Evolutionary conservation across 2,113 vertebrate species (phyloP).

Genomic region (Indicator indicator): DNA sequence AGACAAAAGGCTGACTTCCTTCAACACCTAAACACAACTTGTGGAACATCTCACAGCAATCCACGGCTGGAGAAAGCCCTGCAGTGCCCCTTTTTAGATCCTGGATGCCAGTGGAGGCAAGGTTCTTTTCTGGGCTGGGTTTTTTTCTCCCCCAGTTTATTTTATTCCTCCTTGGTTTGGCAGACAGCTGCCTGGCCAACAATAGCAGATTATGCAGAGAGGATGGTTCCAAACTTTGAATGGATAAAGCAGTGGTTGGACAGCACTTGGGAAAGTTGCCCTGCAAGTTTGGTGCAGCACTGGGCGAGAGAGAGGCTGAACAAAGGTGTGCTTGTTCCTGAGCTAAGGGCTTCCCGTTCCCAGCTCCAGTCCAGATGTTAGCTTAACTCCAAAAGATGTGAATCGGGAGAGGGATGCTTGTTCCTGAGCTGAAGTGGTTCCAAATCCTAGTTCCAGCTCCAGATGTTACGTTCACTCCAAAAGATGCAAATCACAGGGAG

Average conservation of each 20-base stretch:
- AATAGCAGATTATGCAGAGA: slow-evolving; percentile 28
- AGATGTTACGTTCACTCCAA: too few relatives aligned
- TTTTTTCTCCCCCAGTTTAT: background rate
- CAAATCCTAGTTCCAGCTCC: too few relatives aligned
- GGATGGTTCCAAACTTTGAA: slow-evolving; percentile 32
- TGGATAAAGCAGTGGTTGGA: slow-evolving; percentile 57
- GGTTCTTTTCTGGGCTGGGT: background rate
- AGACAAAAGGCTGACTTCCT: background rate
- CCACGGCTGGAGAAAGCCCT: background rate
- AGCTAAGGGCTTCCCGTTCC: slow-evolving; percentile 53
- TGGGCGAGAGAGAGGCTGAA: slow-evolving; percentile 61
- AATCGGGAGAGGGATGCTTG: too few relatives aligned
- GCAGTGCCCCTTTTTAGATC: background rate
- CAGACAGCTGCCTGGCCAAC: slow-evolving; percentile 33
- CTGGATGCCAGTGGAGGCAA: background rate
- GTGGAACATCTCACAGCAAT: background rate
- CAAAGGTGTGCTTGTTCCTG: slow-evolving; percentile 78
- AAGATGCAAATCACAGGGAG: background rate
- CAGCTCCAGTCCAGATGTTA: slow-evolving; percentile 70
- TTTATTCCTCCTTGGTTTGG: slow-evolving; percentile 37
- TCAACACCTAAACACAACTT: background rate
- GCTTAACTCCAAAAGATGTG: slow-evolving; percentile 36
- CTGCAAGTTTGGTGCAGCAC: slow-evolving; percentile 6
- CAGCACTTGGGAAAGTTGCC: slow-evolving; percentile 42
- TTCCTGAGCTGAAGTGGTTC: too few relatives aligned